Percentiles rank a stretch among this genome's conserved stretches.
These are phyloP conservation scores for Spinibarbus caldwelli DNA, from an alignment of 2,797 vertebrate genomes.

Conservation along the genomic window DNA sequence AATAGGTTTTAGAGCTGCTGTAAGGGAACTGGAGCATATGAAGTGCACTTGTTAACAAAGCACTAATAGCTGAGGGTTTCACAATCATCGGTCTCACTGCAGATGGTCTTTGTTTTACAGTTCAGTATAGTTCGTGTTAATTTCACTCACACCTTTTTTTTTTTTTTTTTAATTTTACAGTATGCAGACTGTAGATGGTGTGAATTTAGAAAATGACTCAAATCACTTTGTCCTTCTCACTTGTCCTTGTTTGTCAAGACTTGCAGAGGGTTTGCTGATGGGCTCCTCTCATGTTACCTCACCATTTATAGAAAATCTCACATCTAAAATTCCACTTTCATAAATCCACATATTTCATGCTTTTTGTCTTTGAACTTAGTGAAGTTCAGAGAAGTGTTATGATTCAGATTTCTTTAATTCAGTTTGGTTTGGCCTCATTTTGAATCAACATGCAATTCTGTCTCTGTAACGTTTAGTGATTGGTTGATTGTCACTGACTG, in stretches of 20 bases:
- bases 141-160: background rate
- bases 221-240: background rate
- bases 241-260: conserved; percentile 13
- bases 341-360: conserved; percentile 4
- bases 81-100: background rate
- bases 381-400: background rate
- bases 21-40: background rate
- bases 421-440: background rate
- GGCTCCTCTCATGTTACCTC: background rate
- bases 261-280: conserved; percentile 5
- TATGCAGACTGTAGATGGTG: background rate
- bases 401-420: background rate
- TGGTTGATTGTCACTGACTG: conserved; percentile 1
- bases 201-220: background rate
- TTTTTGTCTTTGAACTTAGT: background rate
- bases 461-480: background rate
- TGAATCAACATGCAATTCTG: background rate
- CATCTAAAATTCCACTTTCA: conserved; percentile 1
- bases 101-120: conserved; percentile 1
- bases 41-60: background rate
- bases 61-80: background rate
- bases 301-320: background rate
- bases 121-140: background rate
- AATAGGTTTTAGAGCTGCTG: background rate
- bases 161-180: background rate